A percentile compares a stretch with the other conserved stretches of the same genome.
Evolutionary conservation across 2,113 vertebrate species (phyloP).

Genomic region (Grallaria varia): DNA sequence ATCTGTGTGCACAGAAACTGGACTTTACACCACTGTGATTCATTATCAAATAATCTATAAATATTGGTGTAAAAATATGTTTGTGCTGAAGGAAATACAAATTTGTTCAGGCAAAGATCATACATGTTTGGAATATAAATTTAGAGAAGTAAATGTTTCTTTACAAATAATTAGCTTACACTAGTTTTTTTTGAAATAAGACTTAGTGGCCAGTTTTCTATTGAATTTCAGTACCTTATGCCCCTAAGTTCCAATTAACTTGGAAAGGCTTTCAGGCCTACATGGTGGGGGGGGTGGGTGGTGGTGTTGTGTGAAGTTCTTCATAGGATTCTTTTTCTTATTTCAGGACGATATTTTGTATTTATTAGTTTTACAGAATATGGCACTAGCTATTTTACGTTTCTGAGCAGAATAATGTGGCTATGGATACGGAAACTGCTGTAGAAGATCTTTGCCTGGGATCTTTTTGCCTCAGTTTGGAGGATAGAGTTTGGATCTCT

Average conservation of each 20-base stretch:
- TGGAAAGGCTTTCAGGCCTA: background rate
- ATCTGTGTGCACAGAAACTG: background rate
- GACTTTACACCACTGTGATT: no score
- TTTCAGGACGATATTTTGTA: background rate
- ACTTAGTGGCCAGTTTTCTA: background rate
- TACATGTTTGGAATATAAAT: background rate
- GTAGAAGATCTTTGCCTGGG: background rate
- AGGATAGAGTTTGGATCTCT: background rate
- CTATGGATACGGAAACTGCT: background rate
- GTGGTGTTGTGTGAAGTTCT: no score
- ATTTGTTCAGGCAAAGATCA: constrained; percentile 35
- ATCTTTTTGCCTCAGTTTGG: background rate
- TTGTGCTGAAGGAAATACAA: background rate
- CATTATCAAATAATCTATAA: no score
- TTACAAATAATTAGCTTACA: background rate
- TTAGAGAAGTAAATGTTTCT: background rate
- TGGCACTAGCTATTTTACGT: background rate
- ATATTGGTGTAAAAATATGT: background rate
- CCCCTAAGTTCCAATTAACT: background rate
- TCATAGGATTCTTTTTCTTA: background rate
- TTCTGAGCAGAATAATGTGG: background rate
- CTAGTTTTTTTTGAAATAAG: constrained; percentile 22
- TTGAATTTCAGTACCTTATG: background rate
- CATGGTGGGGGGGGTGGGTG: background rate
- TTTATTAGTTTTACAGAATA: background rate